These are phyloP conservation scores for Babyrousa celebensis DNA, from an alignment of 2,797 vertebrate genomes.

Conservation along the genomic window DNA sequence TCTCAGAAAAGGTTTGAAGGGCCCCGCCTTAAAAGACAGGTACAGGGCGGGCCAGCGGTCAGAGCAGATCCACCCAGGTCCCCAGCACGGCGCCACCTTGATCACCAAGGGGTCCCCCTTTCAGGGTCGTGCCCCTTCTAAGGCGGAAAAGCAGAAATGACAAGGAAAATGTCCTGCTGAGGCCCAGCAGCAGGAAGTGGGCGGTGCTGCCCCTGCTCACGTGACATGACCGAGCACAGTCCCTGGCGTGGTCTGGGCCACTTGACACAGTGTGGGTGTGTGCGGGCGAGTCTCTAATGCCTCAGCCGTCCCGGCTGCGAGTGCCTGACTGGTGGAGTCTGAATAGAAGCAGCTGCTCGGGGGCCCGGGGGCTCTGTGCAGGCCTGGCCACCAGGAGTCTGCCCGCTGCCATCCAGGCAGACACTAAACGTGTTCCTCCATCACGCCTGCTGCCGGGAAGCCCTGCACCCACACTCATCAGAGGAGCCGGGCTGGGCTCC, in stretches of 20 bases:
- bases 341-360: not conserved
- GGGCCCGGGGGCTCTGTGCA: not conserved
- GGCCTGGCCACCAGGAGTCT: not conserved
- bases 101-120: not conserved
- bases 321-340: not conserved
- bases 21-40: not conserved
- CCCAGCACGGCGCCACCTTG: not conserved
- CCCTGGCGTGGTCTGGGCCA: not conserved
- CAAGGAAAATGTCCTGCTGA: not conserved
- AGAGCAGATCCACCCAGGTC: not conserved
- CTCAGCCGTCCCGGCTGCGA: not conserved
- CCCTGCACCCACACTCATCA: not conserved
- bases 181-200: not conserved
- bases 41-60: not conserved
- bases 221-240: not conserved
- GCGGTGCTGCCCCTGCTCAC: not conserved
- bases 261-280: not conserved
- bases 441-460: conserved; percentile 1
- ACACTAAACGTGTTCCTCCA: not conserved
- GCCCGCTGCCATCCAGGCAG: not conserved
- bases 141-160: not conserved
- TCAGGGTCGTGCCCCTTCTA: not conserved
- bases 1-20: not conserved
- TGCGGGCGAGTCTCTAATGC: not conserved
- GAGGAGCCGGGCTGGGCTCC: not conserved